Percentiles rank a stretch among this genome's conserved stretches.
Evolutionary conservation across 2,113 vertebrate genomes (phyloP).

Genomic region (Apaloderma vittatum): DNA sequence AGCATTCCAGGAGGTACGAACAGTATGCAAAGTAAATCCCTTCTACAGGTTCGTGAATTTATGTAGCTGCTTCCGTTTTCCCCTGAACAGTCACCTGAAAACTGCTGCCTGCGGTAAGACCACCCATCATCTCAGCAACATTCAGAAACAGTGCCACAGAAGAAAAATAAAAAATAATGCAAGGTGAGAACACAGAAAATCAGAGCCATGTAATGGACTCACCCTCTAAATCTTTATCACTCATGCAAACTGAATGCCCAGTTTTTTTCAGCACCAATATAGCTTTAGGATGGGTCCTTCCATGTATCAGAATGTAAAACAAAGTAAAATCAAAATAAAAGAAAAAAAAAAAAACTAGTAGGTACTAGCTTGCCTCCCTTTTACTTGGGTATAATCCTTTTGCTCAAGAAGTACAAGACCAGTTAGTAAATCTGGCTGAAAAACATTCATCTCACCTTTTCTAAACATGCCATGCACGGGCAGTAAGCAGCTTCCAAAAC

Average conservation of each 20-base stretch:
- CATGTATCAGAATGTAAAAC: not conserved
- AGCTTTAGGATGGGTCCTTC: not conserved
- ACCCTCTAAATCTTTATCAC: not conserved
- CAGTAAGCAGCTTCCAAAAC: not conserved
- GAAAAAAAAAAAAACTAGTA: not conserved
- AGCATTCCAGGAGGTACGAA: not conserved
- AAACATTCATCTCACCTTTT: not conserved
- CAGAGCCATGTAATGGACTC: not conserved
- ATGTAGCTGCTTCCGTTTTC: not conserved
- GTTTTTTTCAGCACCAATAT: not conserved
- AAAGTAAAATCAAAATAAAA: not conserved
- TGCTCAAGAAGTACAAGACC: not conserved
- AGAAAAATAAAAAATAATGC: not conserved
- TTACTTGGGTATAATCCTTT: not conserved
- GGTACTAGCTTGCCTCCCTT: not conserved
- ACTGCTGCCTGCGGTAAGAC: not conserved
- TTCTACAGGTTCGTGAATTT: not conserved
- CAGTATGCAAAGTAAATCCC: not conserved
- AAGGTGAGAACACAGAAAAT: not conserved
- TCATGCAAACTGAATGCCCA: not conserved
- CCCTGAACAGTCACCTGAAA: slow-evolving; percentile 44
- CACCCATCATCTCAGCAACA: not conserved
- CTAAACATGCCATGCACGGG: not conserved
- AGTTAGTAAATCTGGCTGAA: not conserved
- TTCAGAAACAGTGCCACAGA: not conserved